Percentiles rank a stretch among this genome's conserved stretches.
Evolutionary conservation across 2,113 vertebrate species (phyloP).

Genomic region (Carassius gibelio): DNA sequence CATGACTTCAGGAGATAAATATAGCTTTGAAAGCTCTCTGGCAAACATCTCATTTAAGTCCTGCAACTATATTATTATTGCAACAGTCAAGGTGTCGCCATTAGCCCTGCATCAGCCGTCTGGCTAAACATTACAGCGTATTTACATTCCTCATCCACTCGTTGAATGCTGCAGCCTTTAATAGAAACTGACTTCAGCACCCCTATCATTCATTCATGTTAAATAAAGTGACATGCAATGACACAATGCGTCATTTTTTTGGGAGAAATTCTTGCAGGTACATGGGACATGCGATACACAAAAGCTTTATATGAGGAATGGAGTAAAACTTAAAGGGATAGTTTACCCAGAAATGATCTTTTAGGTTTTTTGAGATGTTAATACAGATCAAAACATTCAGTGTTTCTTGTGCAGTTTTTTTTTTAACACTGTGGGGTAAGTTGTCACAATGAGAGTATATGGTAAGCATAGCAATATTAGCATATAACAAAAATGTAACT

Average conservation of each 20-base stretch:
- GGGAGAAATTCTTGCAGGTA: background rate
- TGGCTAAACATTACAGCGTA: slow-evolving; percentile 21
- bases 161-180: background rate
- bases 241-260: background rate
- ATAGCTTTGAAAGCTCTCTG: background rate
- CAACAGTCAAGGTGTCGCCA: slow-evolving; percentile 23
- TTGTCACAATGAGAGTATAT: background rate
- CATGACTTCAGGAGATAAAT: slow-evolving; percentile 25
- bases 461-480: background rate
- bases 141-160: background rate
- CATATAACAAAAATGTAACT: background rate
- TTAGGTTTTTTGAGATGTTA: too few species aligned
- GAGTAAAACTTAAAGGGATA: too few species aligned
- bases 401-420: too few species aligned
- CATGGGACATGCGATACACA: background rate
- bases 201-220: background rate
- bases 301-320: too few species aligned
- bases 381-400: too few species aligned
- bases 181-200: background rate
- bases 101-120: background rate
- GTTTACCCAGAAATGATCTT: too few species aligned
- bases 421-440: background rate
- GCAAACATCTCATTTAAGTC: background rate
- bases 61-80: slow-evolving; percentile 23
- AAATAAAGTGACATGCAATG: background rate